A percentile compares a stretch with the other conserved stretches of the same genome.
phyloP scores from a whole-genome alignment of 2,888 invertebrate species.

The Macropis europaea region DNA sequence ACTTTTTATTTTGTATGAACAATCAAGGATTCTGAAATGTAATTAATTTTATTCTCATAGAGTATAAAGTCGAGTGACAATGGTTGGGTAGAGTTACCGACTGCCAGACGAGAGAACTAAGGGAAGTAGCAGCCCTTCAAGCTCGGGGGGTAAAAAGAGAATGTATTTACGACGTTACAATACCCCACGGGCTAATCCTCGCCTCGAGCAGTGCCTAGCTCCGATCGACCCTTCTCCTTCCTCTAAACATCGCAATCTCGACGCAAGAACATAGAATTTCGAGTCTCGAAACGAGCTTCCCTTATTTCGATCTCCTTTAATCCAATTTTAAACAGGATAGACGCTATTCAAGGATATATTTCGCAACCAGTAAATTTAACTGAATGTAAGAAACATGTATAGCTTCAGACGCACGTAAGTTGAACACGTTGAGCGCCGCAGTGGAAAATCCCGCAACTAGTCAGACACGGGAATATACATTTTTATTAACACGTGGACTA shows the following conservation, averaged over 20 bases:
- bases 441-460: no score
- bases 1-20: not conserved
- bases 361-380: not conserved
- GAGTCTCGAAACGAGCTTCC: constrained; percentile 10
- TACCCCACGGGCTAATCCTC: constrained; percentile 78
- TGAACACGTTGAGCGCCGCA: no score
- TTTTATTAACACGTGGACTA: no score
- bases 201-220: constrained; percentile 65
- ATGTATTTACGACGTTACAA: constrained; percentile 79
- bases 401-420: no score
- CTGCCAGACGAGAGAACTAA: constrained; percentile 44
- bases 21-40: not conserved
- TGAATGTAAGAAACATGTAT: not conserved
- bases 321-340: not conserved
- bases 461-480: no score
- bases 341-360: not conserved
- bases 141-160: constrained; percentile 65
- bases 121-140: constrained; percentile 43
- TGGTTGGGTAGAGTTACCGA: constrained; percentile 62
- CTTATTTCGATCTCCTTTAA: constrained; percentile 29
- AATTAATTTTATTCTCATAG: constrained; percentile 31
- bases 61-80: constrained; percentile 62
- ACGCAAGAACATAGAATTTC: constrained; percentile 44
- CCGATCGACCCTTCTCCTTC: constrained; percentile 54
- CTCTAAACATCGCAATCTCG: constrained; percentile 47